Conservation (phyloP, 2,797 vertebrate species). For the Cynopterus sphinx region DNA sequence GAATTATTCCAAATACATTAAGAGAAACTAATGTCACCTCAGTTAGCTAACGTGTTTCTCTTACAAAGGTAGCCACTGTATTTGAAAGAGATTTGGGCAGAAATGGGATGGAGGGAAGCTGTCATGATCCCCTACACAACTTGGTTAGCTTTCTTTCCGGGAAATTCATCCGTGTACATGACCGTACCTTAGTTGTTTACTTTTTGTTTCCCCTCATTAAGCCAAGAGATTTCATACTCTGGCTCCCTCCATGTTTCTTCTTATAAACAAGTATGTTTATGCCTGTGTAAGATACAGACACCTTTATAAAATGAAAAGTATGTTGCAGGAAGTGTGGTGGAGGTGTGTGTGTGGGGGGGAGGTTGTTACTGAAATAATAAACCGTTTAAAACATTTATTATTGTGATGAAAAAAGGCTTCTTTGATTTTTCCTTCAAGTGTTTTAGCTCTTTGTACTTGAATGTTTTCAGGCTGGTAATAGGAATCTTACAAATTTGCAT, state of each 20-base stretch:
- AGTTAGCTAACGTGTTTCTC: slow-evolving; percentile 69
- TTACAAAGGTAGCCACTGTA: slow-evolving; percentile 39
- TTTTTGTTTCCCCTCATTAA: neutral
- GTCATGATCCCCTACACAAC: neutral
- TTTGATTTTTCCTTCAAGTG: neutral
- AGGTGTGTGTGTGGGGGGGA: neutral
- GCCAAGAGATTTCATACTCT: neutral
- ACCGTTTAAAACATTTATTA: neutral
- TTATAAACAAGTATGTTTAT: neutral
- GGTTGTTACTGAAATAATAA: neutral
- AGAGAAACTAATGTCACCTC: slow-evolving; percentile 72
- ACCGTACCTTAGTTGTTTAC: neutral
- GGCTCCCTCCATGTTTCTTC: neutral
- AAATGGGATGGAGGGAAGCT: neutral
- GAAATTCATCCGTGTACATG: neutral
- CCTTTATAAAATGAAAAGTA: neutral
- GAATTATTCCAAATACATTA: slow-evolving; percentile 70
- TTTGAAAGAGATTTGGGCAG: slow-evolving; percentile 3
- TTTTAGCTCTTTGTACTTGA: neutral
- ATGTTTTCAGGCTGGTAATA: neutral
- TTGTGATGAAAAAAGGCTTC: neutral
- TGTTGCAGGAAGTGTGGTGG: rapidly evolving
- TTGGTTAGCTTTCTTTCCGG: neutral
- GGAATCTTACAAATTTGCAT: neutral
- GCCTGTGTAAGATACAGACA: neutral